Percentiles rank a stretch among this genome's conserved stretches.
Evolutionary conservation across 30 jellyfish, hydroid and myxozoan genomes (phyloP).

Genomic region (Hydractinia echinata): DNA sequence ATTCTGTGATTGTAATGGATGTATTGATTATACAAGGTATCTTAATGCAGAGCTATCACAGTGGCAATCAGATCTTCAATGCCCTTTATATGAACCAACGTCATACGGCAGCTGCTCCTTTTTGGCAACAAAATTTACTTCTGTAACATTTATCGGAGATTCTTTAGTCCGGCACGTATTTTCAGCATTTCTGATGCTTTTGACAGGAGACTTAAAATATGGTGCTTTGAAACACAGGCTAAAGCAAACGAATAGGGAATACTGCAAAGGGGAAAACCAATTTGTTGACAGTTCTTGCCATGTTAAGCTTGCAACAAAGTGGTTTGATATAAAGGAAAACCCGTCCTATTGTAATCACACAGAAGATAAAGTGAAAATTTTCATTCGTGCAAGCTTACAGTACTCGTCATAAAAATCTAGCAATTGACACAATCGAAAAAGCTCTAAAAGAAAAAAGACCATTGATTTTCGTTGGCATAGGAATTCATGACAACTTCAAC

Average conservation of each 20-base stretch:
- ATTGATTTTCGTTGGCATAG: constrained; percentile 66
- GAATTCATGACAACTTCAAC: constrained; percentile 86
- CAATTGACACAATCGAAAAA: constrained; percentile 32
- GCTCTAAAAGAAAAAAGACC: constrained; percentile 56
- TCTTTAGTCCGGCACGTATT: constrained; percentile 85
- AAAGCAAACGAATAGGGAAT: constrained; percentile 24
- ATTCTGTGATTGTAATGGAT: constrained; percentile 57
- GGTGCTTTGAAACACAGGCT: constrained; percentile 68
- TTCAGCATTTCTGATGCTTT: constrained; percentile 52
- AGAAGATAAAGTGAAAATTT: constrained; percentile 40
- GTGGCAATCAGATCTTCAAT: constrained; percentile 55
- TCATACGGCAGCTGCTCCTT: constrained; percentile 49
- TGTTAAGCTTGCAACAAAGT: constrained; percentile 60
- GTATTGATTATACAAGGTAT: constrained; percentile 55
- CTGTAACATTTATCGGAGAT: constrained; percentile 87
- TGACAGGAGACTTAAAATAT: constrained; percentile 47
- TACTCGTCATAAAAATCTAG: constrained; percentile 37
- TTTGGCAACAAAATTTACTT: constrained; percentile 46
- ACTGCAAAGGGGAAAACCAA: constrained; percentile 85
- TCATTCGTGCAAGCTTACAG: constrained; percentile 73
- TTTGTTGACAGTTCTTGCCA: constrained; percentile 92
- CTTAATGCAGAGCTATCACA: constrained; percentile 69
- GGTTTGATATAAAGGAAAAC: constrained; percentile 56
- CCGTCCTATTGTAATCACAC: constrained; percentile 41
- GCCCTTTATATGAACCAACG: constrained; percentile 30